Base-by-base conservation (phyloP, 2,888 invertebrate genomes). In the Papilio elwesi region DNA sequence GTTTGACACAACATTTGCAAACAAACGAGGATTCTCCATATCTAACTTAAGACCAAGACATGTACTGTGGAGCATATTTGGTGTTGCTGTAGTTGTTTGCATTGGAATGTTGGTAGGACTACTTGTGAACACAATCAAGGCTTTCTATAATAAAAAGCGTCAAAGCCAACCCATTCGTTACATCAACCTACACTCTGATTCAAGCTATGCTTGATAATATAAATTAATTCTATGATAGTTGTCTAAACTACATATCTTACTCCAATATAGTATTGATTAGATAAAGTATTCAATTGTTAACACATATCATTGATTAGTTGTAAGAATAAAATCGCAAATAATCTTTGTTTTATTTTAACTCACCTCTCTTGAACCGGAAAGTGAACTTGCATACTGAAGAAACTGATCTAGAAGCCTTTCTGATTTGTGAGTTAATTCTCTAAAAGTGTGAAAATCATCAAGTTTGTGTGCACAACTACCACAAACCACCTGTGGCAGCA, bases 401-500 rank as follows among this genome's bases (percentile, higher is more conserved):
- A 96, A 97, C 90, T 96, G 95, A 90, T 96, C 95, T 85, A 97
- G 94, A 80, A 96, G 94, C 82, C 95, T 94, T 89, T 97, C 96
- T 64, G 97, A 96, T 89, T 96, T 96, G 81, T 95, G 95, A 83
- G 97, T 96, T 79, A 95, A 94, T 85, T 96, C 96, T 88, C 96
- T 96, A 94, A 97, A 97, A 82, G 96, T 96, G 89, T 96, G 95
- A 81, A 97, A 95, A 76, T 96, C 95, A 87, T 97, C 96, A 82
- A 97, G 94, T 87, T 97, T 97, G 83, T 95, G 95, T 80, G 95
- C 95, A 92, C 97, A 97, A 80, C 95, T 95, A 76, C 95, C 95
- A 92, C 97, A 97, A 79, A 97, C 95, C 81, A 96, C 95, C 81
- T 96, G 95, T 80, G 97, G 97, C 85, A 97, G 94, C 82, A 95